These are phyloP conservation scores for Zaprionus lachaisei DNA, from an alignment of 1,140 invertebrate genomes.

Conservation along the genomic window DNA sequence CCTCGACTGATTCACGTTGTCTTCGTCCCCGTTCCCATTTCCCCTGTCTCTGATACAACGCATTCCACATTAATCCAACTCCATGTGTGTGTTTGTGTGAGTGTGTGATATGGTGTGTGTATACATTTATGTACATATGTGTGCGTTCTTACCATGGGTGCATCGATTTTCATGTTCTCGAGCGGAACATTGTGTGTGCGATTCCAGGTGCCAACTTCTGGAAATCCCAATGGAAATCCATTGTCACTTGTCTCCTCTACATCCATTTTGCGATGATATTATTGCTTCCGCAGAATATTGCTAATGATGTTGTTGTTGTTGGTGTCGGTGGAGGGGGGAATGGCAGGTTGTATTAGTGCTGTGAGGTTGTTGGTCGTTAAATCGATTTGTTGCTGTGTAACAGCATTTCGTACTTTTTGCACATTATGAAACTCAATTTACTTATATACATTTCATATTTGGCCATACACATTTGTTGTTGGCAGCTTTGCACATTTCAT, in stretches of 20 bases:
- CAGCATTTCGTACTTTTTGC: conserved; percentile 43
- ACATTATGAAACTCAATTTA: conserved; percentile 49
- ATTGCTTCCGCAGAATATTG: conserved; percentile 16
- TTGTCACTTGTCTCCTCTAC: conserved; percentile 65
- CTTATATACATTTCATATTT: conserved; percentile 53
- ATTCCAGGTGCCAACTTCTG: conserved; percentile 86
- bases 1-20: conserved; percentile 55
- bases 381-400: conserved; percentile 26
- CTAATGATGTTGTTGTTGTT: conserved; percentile 1
- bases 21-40: conserved; percentile 9
- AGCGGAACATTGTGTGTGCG: conserved; percentile 86
- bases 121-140: not conserved
- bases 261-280: conserved; percentile 42
- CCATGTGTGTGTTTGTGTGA: not conserved
- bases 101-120: not conserved
- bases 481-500: conserved; percentile 47
- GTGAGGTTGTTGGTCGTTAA: conserved; percentile 19
- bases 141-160: conserved; percentile 88
- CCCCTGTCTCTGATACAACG: conserved; percentile 1
- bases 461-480: conserved; percentile 26
- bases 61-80: conserved; percentile 62
- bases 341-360: conserved; percentile 3
- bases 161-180: conserved; percentile 91
- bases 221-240: conserved; percentile 84
- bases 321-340: not conserved